Evolutionary conservation across 2,888 invertebrate species (phyloP), one percentile per base, ranked within the genome.

Genomic region (Linyphia triangularis): DNA sequence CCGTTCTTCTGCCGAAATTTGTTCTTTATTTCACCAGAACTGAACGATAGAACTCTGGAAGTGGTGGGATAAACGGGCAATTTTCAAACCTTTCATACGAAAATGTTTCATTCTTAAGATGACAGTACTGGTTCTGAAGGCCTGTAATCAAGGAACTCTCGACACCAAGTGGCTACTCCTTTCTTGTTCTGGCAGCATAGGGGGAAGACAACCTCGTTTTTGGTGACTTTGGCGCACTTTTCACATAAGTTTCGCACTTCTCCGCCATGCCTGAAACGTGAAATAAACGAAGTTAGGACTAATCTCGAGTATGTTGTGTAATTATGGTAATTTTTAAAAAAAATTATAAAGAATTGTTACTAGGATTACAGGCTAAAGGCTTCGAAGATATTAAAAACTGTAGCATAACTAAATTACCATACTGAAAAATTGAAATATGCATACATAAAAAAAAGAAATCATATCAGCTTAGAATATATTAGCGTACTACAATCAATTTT

Each of bases 211-310:
- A 89, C 63, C 59, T 89, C 89, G 37, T 79, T 89, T 43, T 89
- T 89, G 37, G 89, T 89, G 37, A 89, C 69, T 70, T 89, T 89
- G 77, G 89, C 72, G 28, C 89, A 89, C 33, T 78, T 78, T 26
- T 89, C 89, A n/a, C 89, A 89, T 30, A 89, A 22, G 30, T 89
- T 79, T n/a, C 79, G 65, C 22, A 84, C 70, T n/a, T 75, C 30
- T 16, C 84, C 84, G 1, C 84, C 89, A 26, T 89, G 65, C n/a
- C 82, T 89, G 70, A 7, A 77, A 77, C 30, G 69, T 5, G 16
- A 9, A 57, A 51, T 28, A 4, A 26, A 26, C 24, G 16, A 6
- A n/a, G 2, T 37, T 7, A n/a, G n/a, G n/a, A n/a, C n/a, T n/a
- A n/a, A n/a, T n/a, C n/a, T n/a, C n/a, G n/a, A n/a, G n/a, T n/a